Conservation (phyloP, 2,888 invertebrate genomes). For the Coecobrya sp. region DNA sequence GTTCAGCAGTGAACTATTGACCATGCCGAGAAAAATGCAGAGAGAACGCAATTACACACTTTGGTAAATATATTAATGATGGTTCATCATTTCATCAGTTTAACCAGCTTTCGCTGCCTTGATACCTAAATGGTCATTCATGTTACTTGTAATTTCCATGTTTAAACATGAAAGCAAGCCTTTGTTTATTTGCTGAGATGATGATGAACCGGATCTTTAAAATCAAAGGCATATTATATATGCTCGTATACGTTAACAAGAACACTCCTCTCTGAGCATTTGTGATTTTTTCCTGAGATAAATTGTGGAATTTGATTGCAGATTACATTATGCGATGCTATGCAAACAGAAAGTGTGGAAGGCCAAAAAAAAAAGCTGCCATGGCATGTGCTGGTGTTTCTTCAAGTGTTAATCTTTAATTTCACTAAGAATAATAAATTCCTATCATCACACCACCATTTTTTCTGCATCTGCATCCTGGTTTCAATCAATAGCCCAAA, state of each 20-base stretch:
- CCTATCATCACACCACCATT: neutral
- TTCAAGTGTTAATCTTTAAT: neutral
- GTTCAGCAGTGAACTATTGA: slow-evolving; percentile 58
- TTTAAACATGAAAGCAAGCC: slow-evolving; percentile 1
- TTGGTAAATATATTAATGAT: neutral
- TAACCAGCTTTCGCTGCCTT: too few relatives aligned
- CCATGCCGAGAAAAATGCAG: slow-evolving; percentile 32
- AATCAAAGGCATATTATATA: too few relatives aligned
- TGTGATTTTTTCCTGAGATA: neutral
- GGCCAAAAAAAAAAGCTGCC: neutral
- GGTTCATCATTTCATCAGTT: neutral
- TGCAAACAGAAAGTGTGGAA: slow-evolving; percentile 1
- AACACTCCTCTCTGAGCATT: neutral
- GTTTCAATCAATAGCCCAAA: neutral
- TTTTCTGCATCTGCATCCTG: neutral
- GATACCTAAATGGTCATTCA: too few relatives aligned
- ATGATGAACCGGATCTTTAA: slow-evolving; percentile 72
- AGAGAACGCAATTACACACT: neutral
- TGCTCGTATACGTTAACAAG: neutral
- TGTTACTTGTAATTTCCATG: too few relatives aligned
- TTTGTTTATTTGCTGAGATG: slow-evolving; percentile 44
- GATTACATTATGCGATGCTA: neutral
- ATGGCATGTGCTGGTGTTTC: neutral
- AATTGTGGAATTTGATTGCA: neutral
- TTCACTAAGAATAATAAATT: neutral